Base-by-base conservation (phyloP, 2,888 invertebrate genomes). In the Caenorhabditis drosophilae region DNA sequence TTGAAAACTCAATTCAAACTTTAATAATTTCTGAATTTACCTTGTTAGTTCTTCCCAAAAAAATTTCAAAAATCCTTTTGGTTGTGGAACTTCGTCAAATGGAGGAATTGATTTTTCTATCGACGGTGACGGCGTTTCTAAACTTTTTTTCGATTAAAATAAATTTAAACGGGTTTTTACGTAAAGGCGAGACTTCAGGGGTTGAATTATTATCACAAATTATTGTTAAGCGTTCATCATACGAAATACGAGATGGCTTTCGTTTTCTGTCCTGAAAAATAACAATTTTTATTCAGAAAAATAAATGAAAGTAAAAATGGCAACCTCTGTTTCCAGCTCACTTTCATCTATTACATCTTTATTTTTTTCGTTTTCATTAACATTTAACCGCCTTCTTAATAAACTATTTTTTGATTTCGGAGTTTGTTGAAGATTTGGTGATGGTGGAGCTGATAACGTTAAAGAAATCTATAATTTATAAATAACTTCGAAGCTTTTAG, bases 41-140 rank as follows among this genome's bases (percentile, higher is more conserved):
- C 77, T 72, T 1, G 80, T 79, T 26, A 81, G 44, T 44, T 81
- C 81, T 25, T 70, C 66, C 73, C 76, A 76, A 31, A 81, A 75
- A 42, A 77, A 81, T n/a, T 64, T 60, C 22, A 71, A 69, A 35
- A 79, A 70, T 1, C 71, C 66, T 31, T 53, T 52, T 9, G 57
- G 56, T 25, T 58, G 42, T 25, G 36, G 34, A n/a, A 48, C 50
- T 3, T 71, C 60, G 6, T 47, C 56, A 22, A 51, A 49, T 2
- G 46, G 42, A 1, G 58, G 25, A 11, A 23, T 7, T 11, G 52
- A 51, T n/a, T 51, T 38, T 44, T 52, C 59, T 15, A 51, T 40
- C 0, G 60, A 57, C 4, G 62, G 57, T 31, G 62, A 52, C 27
- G 67, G 67, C 0, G 62, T 49, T 11, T 62, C 67, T 67, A 46